These are phyloP conservation scores for Scelioninae gen. 1 DNA, from an alignment of 2,888 invertebrate genomes.

Conservation along the genomic window DNA sequence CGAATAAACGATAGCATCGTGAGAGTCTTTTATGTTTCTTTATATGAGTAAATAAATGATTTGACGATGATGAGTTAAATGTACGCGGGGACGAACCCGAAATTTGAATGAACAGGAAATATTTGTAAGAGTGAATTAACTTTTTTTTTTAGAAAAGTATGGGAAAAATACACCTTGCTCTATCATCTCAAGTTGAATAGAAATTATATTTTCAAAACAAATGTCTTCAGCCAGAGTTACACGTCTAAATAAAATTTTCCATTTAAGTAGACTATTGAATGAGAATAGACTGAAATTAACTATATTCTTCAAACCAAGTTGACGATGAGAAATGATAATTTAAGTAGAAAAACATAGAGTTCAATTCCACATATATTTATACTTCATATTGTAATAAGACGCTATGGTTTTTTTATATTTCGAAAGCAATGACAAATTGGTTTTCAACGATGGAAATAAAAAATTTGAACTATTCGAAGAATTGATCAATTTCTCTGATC, in stretches of 20 bases:
- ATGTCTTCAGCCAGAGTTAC: constrained; percentile 1
- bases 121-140: constrained; percentile 32
- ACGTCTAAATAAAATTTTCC: not conserved
- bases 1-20: constrained; percentile 53
- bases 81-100: constrained; percentile 11
- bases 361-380: no score
- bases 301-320: no score
- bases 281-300: no score
- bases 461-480: constrained; percentile 1
- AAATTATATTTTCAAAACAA: constrained; percentile 20
- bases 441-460: not conserved
- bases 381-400: no score
- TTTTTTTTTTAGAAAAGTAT: constrained; percentile 19
- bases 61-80: constrained; percentile 61
- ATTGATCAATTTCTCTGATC: constrained; percentile 2
- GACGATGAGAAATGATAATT: no score
- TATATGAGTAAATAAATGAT: constrained; percentile 56
- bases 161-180: constrained; percentile 51
- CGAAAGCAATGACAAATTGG: not conserved
- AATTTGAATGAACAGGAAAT: constrained; percentile 33
- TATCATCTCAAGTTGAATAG: constrained; percentile 12
- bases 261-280: no score
- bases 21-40: constrained; percentile 45
- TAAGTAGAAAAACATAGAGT: no score
- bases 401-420: not conserved